These are phyloP conservation scores for Cantharis rufa DNA, from an alignment of 2,888 invertebrate genomes.

Conservation along the genomic window DNA sequence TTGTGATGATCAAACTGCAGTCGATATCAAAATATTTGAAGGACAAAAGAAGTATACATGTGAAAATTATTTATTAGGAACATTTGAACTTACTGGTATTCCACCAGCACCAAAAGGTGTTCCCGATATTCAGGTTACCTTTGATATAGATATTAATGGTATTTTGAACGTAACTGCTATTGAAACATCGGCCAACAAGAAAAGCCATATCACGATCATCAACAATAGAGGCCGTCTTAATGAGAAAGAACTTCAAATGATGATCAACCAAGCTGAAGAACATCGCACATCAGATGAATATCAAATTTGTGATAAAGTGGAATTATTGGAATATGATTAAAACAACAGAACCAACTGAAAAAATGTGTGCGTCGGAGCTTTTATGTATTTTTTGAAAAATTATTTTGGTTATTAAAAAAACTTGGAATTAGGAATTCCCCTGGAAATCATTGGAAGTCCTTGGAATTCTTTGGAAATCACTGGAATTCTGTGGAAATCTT, in stretches of 20 bases:
- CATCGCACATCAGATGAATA: background rate
- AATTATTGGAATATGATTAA: background rate
- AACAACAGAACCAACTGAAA: too few relatives aligned
- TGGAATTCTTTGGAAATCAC: too few relatives aligned
- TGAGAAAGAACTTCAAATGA: conserved; percentile 88
- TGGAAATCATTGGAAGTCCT: too few relatives aligned
- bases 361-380: too few relatives aligned
- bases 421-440: too few relatives aligned
- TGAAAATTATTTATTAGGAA: conserved; percentile 88
- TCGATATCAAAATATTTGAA: conserved; percentile 83
- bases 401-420: too few relatives aligned
- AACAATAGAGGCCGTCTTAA: conserved; percentile 96
- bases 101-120: conserved; percentile 94
- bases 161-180: conserved; percentile 96
- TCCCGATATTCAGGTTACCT: conserved; percentile 68
- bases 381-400: too few relatives aligned
- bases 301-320: conserved; percentile 67
- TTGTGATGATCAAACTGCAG: conserved; percentile 91
- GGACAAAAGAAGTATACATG: conserved; percentile 88
- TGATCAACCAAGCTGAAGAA: background rate
- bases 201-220: conserved; percentile 98
- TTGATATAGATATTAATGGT: conserved; percentile 93
- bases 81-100: conserved; percentile 90
- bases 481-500: too few relatives aligned
- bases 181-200: conserved; percentile 98